A percentile compares a stretch with the other conserved stretches of the same genome.
Evolutionary conservation across 2,113 vertebrate genomes (phyloP).

Genomic region (Microtus oregoni): DNA sequence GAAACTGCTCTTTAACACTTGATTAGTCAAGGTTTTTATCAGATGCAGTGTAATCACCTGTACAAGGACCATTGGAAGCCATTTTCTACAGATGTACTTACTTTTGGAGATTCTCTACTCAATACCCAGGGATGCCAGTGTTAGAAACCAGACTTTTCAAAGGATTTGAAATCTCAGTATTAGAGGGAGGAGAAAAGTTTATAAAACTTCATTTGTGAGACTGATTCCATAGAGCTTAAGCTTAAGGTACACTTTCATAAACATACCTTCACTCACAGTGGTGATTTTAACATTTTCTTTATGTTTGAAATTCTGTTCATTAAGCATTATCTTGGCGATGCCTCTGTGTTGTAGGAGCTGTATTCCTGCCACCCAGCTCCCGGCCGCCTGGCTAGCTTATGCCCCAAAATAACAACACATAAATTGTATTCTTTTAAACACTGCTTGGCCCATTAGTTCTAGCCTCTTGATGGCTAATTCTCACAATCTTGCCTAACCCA

Average conservation of each 20-base stretch:
- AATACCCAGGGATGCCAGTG: neutral
- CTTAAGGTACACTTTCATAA: slow-evolving; percentile 28
- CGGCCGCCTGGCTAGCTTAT: no score
- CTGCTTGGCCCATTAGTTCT: no score
- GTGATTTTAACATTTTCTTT: neutral
- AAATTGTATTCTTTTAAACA: no score
- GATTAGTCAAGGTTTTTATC: slow-evolving; percentile 7
- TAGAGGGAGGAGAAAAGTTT: slow-evolving; percentile 51
- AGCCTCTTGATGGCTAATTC: no score
- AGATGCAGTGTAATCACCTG: neutral
- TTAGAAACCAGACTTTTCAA: slow-evolving; percentile 53
- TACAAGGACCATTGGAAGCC: neutral
- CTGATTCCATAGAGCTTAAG: slow-evolving; percentile 2
- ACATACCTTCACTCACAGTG: slow-evolving; percentile 5
- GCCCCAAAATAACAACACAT: no score
- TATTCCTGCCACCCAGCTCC: no score
- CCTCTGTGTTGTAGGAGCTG: neutral
- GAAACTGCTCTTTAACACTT: neutral
- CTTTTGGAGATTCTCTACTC: neutral
- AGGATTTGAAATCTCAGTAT: slow-evolving; percentile 22
- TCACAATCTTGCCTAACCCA: no score
- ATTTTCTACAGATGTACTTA: slow-evolving; percentile 20
- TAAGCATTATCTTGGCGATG: slow-evolving; percentile 44
- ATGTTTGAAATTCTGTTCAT: neutral
- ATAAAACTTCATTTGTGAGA: slow-evolving; percentile 6